Evolutionary conservation across 2,113 vertebrate genomes (phyloP), one percentile per base, ranked within the genome.

Genomic region (Cacatua alba): DNA sequence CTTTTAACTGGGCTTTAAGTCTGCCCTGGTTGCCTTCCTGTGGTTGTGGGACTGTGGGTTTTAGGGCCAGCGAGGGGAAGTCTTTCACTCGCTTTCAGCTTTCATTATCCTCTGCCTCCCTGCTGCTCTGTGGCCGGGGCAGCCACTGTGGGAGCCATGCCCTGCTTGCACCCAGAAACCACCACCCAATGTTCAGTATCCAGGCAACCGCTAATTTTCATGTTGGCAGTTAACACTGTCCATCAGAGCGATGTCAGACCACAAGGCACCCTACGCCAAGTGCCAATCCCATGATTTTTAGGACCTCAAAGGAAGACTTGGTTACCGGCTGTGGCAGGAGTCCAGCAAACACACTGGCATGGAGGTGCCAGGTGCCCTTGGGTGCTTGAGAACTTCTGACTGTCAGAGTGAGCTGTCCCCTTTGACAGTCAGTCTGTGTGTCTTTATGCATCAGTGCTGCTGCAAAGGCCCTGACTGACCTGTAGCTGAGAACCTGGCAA

Each of bases 81-180:
- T 63, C 64, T 88, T 88, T 84, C 51, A 53, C 15, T 86, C 3
- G 3, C 62, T 97, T 95, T 94, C 92, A 92, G 51, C 26, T 94
- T 86, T 97, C 80, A 64, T 95, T 94, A 78, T 43, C 29, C 24
- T 91, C 74, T 89, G 52, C 70, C 35, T 59, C 33, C 57, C 57
- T 59, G 17, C 46, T 0, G 0, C 72, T 49, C 46, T 18, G 12
- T 0, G 19, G 41, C 82, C 0, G 0, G 53, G 71, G 41, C 53
- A 77, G 91, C 43, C 12, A 0, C 91, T 3, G 12, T 6, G 0
- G 62, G 80, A 67, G 1, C 28, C 3, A 3, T 59, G 51, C 64
- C 13, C 57, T 0, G 4, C 82, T 67, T 11, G 0, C 25, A 60
- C 18, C 46, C 65, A 33, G 78, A 62, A 79, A 87, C 46, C 29